These are phyloP conservation scores for Pilophorus perplexus DNA, from an alignment of 2,888 invertebrate genomes.

Conservation along the genomic window DNA sequence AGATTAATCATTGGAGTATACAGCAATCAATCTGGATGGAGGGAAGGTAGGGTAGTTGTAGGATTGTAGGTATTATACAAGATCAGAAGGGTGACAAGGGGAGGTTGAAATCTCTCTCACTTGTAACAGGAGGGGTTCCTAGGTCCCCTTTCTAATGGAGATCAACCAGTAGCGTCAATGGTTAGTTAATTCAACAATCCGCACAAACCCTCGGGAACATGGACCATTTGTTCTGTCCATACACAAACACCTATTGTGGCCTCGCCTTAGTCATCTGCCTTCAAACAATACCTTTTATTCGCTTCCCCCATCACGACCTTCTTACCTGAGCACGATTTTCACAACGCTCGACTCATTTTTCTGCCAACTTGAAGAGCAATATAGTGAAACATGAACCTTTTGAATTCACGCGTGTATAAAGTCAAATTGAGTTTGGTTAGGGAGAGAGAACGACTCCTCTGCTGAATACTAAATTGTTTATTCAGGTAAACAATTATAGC, in stretches of 20 bases:
- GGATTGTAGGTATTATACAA: no score
- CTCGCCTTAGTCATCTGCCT: slow-evolving; percentile 5
- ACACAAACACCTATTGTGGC: slow-evolving; percentile 29
- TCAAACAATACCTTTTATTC: neutral
- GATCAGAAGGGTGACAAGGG: no score
- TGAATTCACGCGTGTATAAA: no score
- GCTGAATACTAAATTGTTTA: no score
- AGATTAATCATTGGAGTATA: slow-evolving; percentile 28
- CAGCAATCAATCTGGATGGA: slow-evolving; percentile 25
- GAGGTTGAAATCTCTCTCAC: slow-evolving; percentile 19
- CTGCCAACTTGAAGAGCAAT: no score
- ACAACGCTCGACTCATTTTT: no score
- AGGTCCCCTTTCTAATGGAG: slow-evolving; percentile 37
- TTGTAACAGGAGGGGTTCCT: neutral
- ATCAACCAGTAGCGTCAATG: slow-evolving; percentile 38
- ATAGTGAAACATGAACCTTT: no score
- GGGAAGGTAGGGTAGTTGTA: neutral
- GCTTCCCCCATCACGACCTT: no score
- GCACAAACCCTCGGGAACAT: slow-evolving; percentile 35
- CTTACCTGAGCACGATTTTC: no score
- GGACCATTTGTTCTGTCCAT: slow-evolving; percentile 33
- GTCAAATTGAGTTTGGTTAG: no score
- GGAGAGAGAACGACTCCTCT: no score
- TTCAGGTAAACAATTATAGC: no score
- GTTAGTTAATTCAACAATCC: slow-evolving; percentile 37